These are phyloP conservation scores for Nesoenas mayeri DNA, from an alignment of 2,113 vertebrate species.

Conservation along the genomic window DNA sequence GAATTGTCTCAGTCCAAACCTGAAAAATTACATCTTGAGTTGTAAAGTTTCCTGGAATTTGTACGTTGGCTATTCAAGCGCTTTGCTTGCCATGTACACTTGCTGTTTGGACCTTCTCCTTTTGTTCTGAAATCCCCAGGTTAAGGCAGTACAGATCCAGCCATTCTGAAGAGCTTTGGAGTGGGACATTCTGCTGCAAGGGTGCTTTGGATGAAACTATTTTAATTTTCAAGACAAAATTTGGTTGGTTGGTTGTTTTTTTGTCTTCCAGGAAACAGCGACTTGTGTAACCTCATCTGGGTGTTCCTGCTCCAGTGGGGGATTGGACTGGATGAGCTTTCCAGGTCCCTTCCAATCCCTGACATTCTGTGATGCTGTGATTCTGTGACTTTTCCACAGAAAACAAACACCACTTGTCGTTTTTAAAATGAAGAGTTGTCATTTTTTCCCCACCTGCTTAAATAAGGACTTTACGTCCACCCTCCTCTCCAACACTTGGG, in stretches of 20 bases:
- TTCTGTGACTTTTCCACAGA: neutral
- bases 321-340: no score
- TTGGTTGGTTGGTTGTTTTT: neutral
- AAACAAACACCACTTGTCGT: neutral
- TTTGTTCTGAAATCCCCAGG: neutral
- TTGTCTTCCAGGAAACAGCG: neutral
- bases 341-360: no score
- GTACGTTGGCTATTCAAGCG: neutral
- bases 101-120: neutral
- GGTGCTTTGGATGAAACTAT: neutral
- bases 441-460: neutral
- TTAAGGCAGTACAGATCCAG: neutral
- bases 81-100: neutral
- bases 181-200: neutral
- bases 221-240: neutral
- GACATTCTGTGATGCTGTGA: no score
- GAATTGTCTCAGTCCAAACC: neutral
- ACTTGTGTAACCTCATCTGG: no score
- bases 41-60: neutral
- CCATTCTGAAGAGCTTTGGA: rapidly evolving
- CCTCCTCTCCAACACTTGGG: neutral
- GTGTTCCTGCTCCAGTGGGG: no score
- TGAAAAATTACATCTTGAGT: neutral
- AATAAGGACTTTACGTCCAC: neutral
- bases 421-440: neutral